Evolutionary conservation across 1,140 invertebrate species (phyloP).

Genomic region (Mylabris phalerata): DNA sequence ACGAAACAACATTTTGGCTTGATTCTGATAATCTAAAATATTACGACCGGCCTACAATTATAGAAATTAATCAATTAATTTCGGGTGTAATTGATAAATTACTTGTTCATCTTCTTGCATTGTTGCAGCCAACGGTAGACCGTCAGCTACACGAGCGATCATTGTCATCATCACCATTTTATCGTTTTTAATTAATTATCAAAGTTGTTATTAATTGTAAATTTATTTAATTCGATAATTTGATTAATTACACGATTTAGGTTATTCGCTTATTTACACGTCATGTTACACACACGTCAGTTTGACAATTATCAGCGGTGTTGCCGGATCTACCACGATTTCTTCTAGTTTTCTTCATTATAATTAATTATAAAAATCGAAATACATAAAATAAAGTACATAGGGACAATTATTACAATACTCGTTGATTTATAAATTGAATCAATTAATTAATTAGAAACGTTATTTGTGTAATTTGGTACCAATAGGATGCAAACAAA

Average conservation of each 20-base stretch:
- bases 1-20: slow-evolving; percentile 98
- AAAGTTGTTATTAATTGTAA: slow-evolving; percentile 1
- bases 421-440: too few relatives aligned
- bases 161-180: slow-evolving; percentile 95
- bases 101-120: slow-evolving; percentile 99
- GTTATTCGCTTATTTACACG: slow-evolving; percentile 17
- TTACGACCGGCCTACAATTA: slow-evolving; percentile 76
- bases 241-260: slow-evolving; percentile 2
- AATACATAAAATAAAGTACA: too few relatives aligned
- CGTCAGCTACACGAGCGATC: slow-evolving; percentile 92
- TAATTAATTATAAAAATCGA: too few relatives aligned
- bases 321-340: too few relatives aligned
- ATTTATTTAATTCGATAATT: slow-evolving; percentile 9
- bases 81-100: slow-evolving; percentile 26
- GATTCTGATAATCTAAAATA: slow-evolving; percentile 96
- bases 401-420: too few relatives aligned
- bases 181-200: not conserved
- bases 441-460: too few relatives aligned
- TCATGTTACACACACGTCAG: slow-evolving; percentile 7
- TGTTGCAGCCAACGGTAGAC: slow-evolving; percentile 90
- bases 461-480: too few relatives aligned
- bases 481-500: too few relatives aligned
- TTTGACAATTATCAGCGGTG: not conserved
- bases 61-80: slow-evolving; percentile 6
- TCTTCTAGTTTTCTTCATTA: too few relatives aligned